Conservation (phyloP, 2,113 vertebrate genomes). For the Gyps fulvus region DNA sequence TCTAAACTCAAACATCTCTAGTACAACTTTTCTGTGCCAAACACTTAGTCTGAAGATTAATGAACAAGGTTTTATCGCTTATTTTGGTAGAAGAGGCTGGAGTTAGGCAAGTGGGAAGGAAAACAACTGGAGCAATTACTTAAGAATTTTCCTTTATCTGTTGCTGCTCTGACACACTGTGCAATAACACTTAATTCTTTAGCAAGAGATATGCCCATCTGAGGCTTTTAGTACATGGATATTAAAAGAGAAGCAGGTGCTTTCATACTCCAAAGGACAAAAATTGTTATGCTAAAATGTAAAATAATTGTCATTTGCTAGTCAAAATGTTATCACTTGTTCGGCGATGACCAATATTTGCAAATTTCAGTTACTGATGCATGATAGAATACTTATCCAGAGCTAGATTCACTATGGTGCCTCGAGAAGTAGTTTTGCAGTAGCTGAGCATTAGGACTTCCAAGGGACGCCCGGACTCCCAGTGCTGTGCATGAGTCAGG, state of each 20-base stretch:
- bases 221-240: neutral
- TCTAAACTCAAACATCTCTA: neutral
- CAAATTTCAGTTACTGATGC: neutral
- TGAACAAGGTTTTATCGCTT: neutral
- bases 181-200: neutral
- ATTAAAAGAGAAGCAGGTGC: neutral
- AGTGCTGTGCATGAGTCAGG: neutral
- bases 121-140: neutral
- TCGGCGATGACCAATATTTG: neutral
- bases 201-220: neutral
- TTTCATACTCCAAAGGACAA: neutral
- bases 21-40: neutral
- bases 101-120: neutral
- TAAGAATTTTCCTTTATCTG: neutral
- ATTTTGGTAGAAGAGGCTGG: neutral
- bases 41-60: neutral
- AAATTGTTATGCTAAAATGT: neutral
- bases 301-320: neutral
- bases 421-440: neutral
- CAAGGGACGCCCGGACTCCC: neutral
- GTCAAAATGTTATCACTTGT: neutral
- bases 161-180: neutral
- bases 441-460: neutral
- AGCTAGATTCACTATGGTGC: neutral
- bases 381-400: neutral